Evolutionary conservation across 53 echinoderm and acorn worm genomes (phyloP).

Genomic region (Mesocentrotus franciscanus): DNA sequence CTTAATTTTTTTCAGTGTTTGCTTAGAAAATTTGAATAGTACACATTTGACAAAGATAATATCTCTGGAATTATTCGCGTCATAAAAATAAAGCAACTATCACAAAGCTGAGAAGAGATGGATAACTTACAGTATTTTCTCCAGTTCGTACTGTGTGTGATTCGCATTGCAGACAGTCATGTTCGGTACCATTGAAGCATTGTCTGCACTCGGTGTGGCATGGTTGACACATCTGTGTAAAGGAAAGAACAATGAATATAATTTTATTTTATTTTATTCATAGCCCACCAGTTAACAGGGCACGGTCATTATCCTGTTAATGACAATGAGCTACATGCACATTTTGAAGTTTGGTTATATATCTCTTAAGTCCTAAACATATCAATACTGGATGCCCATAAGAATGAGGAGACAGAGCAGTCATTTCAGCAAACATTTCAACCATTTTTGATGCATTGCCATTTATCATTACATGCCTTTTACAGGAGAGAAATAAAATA

Average conservation of each 20-base stretch:
- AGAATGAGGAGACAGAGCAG: background rate
- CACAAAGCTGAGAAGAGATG: background rate
- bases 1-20: background rate
- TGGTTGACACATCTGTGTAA: constrained; percentile 63
- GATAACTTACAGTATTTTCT: background rate
- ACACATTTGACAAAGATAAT: background rate
- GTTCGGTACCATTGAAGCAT: constrained; percentile 71
- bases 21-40: background rate
- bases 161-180: constrained; percentile 74
- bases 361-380: background rate
- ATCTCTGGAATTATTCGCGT: background rate
- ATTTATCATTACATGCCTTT: background rate
- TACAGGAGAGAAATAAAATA: background rate
- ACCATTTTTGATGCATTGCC: background rate
- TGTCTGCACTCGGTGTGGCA: constrained; percentile 78
- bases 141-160: background rate
- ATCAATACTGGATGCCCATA: too few relatives aligned
- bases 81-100: background rate
- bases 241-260: background rate
- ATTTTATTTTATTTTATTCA: background rate
- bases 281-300: too few relatives aligned
- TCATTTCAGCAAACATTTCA: background rate
- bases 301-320: too few relatives aligned
- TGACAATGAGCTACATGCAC: background rate
- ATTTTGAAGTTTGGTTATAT: background rate